Base-by-base conservation (phyloP, 2,113 vertebrate genomes). In the Romanogobio albipinnatus region DNA sequence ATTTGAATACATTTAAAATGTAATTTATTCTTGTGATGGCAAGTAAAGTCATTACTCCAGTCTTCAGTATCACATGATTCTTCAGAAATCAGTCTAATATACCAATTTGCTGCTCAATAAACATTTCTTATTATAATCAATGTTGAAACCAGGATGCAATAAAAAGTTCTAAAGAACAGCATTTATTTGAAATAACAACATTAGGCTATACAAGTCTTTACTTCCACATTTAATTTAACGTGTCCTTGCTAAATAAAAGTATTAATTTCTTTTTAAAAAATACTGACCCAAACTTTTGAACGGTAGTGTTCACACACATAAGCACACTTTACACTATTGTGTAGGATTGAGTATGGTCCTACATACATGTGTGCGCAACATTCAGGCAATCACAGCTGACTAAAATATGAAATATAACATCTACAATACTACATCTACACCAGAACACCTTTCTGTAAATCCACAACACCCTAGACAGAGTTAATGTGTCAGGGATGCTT, bases 401-500 rank as follows among this genome's bases (percentile, higher is more conserved):
- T 24, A n/a, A 58, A 7, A 59, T n/a, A 39, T 24, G 19, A 78
- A 61, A 78, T 4, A 61, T 76, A 22, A 58, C 49, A 76, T 56
- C 49, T 56, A 56, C 26, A 39, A 24, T 24, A 61, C 49, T 22
- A 80, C 36, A 76, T 56, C 26, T 61, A n/a, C 22, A 59, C 43
- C 1, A 24, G 82, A 90, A 89, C 77, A 75, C 78, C 87, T 89
- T 89, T 89, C 86, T 36, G 87, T 91, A 89, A 26, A 90, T 95
- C 88, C 92, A 87, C 77, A 88, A 76, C 86, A 87, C 82, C 86
- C 86, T 84, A 92, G 87, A 91, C 86, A 94, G 93, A 92, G 91
- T 85, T 91, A 88, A 91, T 80, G 89, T 90, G 91, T 83, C 88
- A 87, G 86, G 91, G 89, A 92, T 83, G 90, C 81, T 85, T 87